Percentiles rank a stretch among this genome's conserved stretches.
Conservation (phyloP, 2,888 invertebrate species). For the Cryptus viduatorius region DNA sequence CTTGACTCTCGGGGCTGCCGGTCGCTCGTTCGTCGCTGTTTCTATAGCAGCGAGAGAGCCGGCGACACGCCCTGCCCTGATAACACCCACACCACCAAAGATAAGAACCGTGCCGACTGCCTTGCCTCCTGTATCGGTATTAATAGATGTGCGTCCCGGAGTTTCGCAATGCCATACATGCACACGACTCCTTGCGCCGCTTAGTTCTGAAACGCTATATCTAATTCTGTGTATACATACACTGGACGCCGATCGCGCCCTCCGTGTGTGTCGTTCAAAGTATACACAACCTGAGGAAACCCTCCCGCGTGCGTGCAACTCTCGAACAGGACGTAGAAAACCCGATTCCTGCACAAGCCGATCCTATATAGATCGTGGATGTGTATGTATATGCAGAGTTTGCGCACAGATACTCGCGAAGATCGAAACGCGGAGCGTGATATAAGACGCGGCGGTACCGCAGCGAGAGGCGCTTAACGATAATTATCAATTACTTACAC, state of each 20-base stretch:
- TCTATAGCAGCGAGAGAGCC: conserved; percentile 70
- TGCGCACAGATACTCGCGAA: conserved; percentile 25
- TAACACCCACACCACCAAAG: conserved; percentile 84
- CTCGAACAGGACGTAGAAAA: conserved; percentile 64
- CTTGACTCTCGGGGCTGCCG: conserved; percentile 29
- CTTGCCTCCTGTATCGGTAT: conserved; percentile 70
- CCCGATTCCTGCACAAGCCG: conserved; percentile 46
- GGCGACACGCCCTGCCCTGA: conserved; percentile 84
- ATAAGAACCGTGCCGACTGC: conserved; percentile 73
- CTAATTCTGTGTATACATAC: conserved; percentile 3
- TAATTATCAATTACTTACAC: conserved; percentile 73
- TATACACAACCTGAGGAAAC: conserved; percentile 30
- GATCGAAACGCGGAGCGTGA: conserved; percentile 29
- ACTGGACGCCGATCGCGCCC: background rate
- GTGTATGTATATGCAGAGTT: conserved; percentile 39
- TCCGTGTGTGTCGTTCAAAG: background rate
- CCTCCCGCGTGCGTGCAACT: conserved; percentile 46
- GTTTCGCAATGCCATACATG: conserved; percentile 72
- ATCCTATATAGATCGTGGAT: conserved; percentile 17
- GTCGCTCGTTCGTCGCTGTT: conserved; percentile 33
- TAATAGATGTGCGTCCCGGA: conserved; percentile 83
- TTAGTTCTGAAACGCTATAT: conserved; percentile 22
- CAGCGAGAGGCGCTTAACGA: conserved; percentile 68
- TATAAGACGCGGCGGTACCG: conserved; percentile 45
- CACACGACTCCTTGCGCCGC: conserved; percentile 48